Base-by-base conservation (phyloP, 2,113 vertebrate genomes). In the Apteryx owenii region DNA sequence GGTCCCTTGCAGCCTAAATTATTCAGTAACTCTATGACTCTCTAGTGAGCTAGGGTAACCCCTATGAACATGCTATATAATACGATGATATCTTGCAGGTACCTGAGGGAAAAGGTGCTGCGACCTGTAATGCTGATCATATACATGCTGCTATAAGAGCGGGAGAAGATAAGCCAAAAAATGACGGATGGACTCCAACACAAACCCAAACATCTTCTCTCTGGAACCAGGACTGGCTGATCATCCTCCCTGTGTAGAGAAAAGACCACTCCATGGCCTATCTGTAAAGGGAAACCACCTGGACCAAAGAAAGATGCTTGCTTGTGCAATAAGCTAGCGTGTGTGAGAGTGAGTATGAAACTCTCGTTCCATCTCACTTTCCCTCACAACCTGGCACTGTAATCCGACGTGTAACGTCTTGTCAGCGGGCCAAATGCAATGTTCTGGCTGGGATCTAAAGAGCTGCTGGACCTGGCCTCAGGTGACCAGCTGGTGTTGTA, bases 121-220 rank as follows among this genome's bases (percentile, higher is more conserved):
- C 20, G 14, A 71, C 9, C 36, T 4, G 1, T 0, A 0, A n/a
- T 1, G 0, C 10, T 1, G 5, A 42, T 85, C 17, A 38, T 21
- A 29, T 5, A 26, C 20, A 44, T 7, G 40, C 40, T 8, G 4
- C 5, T 58, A 0, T 17, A 79, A 50, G 18, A 76, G 25, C 0
- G 3, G 33, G 22, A 72, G 31, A 31, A 90, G 9, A 48, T 21
- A 12, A 62, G 5, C 5, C 25, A 25, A 21, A 38, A 90, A n/a
- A 73, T 29, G 5, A 75, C 65, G 5, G 26, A 70, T 50, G 29
- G 81, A 82, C 20, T 89, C 28, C 33, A 76, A 9, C 10, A 42
- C 18, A 56, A 89, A 4, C 9, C 36, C 6, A n/a, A 8, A 42
- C 29, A 28, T 42, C 29, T 75, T 94, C 20, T 6, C 12, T 82